phyloP scores from a whole-genome alignment of 53 echinoderm and acorn worm genomes.

The Luidia sarsii region DNA sequence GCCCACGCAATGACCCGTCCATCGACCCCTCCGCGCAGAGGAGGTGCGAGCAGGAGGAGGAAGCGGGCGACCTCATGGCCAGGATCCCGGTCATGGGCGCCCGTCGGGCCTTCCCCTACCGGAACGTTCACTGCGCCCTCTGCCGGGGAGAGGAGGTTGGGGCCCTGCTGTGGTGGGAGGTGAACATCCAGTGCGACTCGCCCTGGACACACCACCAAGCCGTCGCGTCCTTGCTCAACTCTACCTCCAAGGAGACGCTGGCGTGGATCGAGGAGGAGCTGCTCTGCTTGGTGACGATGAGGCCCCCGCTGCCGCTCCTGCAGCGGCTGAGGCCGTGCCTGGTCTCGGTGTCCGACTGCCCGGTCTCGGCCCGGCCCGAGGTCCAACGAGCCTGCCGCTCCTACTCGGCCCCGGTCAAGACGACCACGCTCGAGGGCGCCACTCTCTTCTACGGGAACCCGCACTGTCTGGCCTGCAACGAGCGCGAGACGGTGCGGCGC shows the following conservation, averaged over 20 bases:
- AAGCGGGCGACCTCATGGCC: slow-evolving; percentile 1
- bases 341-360: no score
- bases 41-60: not conserved
- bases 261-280: not conserved
- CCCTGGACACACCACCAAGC: not conserved
- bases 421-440: not conserved
- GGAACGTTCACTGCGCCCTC: slow-evolving; percentile 46
- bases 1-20: not conserved
- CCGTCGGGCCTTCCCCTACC: slow-evolving; percentile 11
- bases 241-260: slow-evolving; percentile 13
- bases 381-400: slow-evolving; percentile 4
- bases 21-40: not conserved
- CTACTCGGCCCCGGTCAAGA: slow-evolving; percentile 6
- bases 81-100: slow-evolving; percentile 12
- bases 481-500: no score
- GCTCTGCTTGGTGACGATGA: not conserved
- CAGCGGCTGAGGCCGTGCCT: no score
- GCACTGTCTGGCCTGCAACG: slow-evolving; percentile 13
- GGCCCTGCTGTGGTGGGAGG: slow-evolving; percentile 9
- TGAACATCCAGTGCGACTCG: not conserved
- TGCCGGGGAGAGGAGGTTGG: not conserved
- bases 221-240: not conserved
- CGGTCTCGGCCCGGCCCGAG: no score
- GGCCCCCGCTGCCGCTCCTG: not conserved
- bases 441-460: not conserved